A percentile compares a stretch with the other conserved stretches of the same genome.
Evolutionary conservation across 2,113 vertebrate species (phyloP).

Genomic region (pig (Sus scrofa)): T2T-Sscrofa CM000820.6:55594501-55595000

Average conservation of each 20-base stretch:
- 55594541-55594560: background rate
- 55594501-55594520: background rate
- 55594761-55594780: slow-evolving; percentile 58
- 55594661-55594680: background rate
- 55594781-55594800: slow-evolving; percentile 69
- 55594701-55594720: slow-evolving; percentile 62
- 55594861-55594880: background rate
- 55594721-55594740: slow-evolving; percentile 67
- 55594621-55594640: fast-evolving
- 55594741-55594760: slow-evolving; percentile 55
- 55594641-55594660: background rate
- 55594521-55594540: background rate
- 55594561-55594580: background rate
- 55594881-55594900: background rate
- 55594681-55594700: slow-evolving; percentile 67
- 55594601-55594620: background rate
- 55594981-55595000: background rate
- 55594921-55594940: background rate
- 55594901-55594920: background rate
- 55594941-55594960: background rate
- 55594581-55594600: background rate
- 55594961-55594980: no score
- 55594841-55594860: slow-evolving; percentile 60
- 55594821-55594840: slow-evolving; percentile 64
- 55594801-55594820: slow-evolving; percentile 64